Evolutionary conservation across 2,797 vertebrate species (phyloP).

Genomic region (Carcharodon carcharias): DNA sequence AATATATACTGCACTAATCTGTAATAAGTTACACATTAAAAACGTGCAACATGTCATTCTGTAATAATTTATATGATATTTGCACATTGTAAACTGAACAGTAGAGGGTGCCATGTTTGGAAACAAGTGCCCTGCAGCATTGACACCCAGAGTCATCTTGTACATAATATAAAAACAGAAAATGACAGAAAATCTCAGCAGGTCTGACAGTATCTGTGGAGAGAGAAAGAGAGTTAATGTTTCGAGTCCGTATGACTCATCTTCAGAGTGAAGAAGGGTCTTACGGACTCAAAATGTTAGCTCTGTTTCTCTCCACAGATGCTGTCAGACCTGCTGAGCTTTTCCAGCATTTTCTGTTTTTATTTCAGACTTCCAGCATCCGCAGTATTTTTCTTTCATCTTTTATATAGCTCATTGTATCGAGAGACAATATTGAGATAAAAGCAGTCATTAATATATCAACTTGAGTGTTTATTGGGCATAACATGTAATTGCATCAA

Average conservation of each 20-base stretch:
- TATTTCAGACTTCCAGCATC: too few species aligned
- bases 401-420: not conserved
- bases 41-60: not conserved
- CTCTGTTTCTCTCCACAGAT: too few species aligned
- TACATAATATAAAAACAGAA: too few species aligned
- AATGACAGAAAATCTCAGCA: too few species aligned
- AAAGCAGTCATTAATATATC: not conserved
- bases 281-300: too few species aligned
- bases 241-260: too few species aligned
- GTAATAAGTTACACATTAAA: not conserved
- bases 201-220: too few species aligned
- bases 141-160: too few species aligned
- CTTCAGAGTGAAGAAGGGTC: not conserved
- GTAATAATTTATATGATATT: not conserved
- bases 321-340: too few species aligned
- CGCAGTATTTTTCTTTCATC: too few species aligned
- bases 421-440: not conserved
- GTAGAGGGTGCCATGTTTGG: not conserved
- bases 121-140: not conserved
- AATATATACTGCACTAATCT: not conserved
- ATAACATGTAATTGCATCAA: not conserved
- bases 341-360: too few species aligned
- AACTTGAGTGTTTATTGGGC: not conserved
- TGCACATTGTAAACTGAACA: not conserved
- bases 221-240: too few species aligned